These are phyloP conservation scores for Druon quercuslanigerum DNA, from an alignment of 1,140 invertebrate species.

Conservation along the genomic window DNA sequence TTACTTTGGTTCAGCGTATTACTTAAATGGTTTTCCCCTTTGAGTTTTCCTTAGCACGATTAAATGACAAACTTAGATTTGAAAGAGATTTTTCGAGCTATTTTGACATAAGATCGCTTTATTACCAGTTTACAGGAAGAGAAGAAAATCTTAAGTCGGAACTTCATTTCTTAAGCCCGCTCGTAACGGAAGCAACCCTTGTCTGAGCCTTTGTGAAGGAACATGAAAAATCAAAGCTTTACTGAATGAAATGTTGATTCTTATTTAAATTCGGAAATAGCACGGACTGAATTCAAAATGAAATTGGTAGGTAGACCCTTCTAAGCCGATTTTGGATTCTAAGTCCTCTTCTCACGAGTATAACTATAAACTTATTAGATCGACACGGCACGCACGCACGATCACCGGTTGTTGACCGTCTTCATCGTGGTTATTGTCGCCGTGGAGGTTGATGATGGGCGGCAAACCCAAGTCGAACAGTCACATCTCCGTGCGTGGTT, in stretches of 20 bases:
- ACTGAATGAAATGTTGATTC: background rate
- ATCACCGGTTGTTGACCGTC: constrained; percentile 56
- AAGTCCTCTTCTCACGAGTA: constrained; percentile 26
- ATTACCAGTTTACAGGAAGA: background rate
- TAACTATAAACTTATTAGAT: constrained; percentile 25
- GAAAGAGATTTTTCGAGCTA: too few relatives aligned
- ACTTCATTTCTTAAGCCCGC: background rate
- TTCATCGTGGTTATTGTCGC: constrained; percentile 48
- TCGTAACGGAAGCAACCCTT: background rate
- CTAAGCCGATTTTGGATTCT: background rate
- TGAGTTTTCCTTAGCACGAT: too few relatives aligned
- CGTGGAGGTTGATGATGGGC: constrained; percentile 45
- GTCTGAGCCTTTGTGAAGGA: background rate
- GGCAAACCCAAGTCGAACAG: constrained; percentile 47
- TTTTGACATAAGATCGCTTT: background rate
- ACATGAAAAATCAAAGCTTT: background rate
- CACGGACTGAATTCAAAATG: background rate
- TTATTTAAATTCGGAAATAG: background rate
- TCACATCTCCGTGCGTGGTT: constrained; percentile 72
- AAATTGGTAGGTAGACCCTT: background rate
- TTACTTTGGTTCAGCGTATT: too few relatives aligned
- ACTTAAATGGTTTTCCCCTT: too few relatives aligned
- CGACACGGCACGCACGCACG: constrained; percentile 34
- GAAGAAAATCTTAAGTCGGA: background rate
- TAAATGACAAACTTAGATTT: too few relatives aligned